These are phyloP conservation scores for Mastomys coucha DNA, from an alignment of 2,113 vertebrate species.

Conservation along the genomic window DNA sequence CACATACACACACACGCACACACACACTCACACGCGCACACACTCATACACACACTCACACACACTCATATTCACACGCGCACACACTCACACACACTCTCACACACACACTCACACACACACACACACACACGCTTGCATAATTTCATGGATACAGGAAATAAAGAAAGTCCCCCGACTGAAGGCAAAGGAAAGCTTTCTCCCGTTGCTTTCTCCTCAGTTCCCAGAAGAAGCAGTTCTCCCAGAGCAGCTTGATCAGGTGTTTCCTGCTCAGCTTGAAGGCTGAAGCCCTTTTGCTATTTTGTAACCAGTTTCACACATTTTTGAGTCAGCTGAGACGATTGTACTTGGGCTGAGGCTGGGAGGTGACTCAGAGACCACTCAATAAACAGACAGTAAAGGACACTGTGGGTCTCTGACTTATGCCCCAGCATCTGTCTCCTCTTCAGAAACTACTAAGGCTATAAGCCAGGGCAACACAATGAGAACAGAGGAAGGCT, in stretches of 20 bases:
- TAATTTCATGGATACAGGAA: neutral
- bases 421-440: neutral
- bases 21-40: neutral
- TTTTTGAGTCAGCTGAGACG: neutral
- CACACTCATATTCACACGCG: neutral
- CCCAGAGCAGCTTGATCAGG: neutral
- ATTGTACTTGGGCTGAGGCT: neutral
- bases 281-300: neutral
- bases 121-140: neutral
- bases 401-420: neutral
- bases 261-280: neutral
- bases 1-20: neutral
- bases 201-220: neutral
- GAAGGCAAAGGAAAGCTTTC: slow-evolving; percentile 1
- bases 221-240: neutral
- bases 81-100: neutral
- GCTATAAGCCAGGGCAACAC: neutral
- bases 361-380: neutral
- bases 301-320: slow-evolving; percentile 6
- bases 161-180: neutral
- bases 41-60: neutral
- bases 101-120: neutral
- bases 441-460: neutral
- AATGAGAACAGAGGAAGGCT: neutral
- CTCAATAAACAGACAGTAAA: neutral